A percentile compares a stretch with the other conserved stretches of the same genome.
These are phyloP conservation scores for Alligator sinensis DNA, from an alignment of 2,113 vertebrate genomes.

Conservation along the genomic window DNA sequence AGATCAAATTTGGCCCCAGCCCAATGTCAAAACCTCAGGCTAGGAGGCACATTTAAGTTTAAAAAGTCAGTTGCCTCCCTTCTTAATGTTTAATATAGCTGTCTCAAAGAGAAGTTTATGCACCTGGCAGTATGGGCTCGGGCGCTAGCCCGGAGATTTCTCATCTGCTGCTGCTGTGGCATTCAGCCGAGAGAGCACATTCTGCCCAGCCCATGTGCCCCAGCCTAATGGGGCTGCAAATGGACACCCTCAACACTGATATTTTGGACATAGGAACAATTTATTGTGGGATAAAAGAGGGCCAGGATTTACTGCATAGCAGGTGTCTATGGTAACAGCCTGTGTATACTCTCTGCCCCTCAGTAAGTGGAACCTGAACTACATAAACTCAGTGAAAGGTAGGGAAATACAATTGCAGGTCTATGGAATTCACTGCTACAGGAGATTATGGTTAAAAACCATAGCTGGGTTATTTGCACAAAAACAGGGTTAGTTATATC, in stretches of 20 bases:
- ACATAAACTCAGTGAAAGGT: no score
- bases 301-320: no score
- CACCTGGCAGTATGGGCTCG: not conserved
- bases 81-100: not conserved
- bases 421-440: not conserved
- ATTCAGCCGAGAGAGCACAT: not conserved
- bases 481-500: not conserved
- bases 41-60: not conserved
- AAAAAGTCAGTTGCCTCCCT: not conserved
- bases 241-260: not conserved
- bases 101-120: not conserved
- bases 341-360: no score
- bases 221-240: not conserved
- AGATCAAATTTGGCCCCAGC: not conserved
- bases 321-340: no score
- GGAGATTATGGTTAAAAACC: not conserved
- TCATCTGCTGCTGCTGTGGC: not conserved
- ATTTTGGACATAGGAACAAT: no score
- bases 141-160: not conserved
- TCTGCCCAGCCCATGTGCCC: not conserved
- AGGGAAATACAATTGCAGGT: not conserved
- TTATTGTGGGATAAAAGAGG: no score
- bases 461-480: not conserved
- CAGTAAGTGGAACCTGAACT: no score
- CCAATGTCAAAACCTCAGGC: not conserved